Percentiles rank a stretch among this genome's conserved stretches.
These are phyloP conservation scores for Tinamus major DNA, from an alignment of 2,797 vertebrate species.

Conservation along the genomic window DNA sequence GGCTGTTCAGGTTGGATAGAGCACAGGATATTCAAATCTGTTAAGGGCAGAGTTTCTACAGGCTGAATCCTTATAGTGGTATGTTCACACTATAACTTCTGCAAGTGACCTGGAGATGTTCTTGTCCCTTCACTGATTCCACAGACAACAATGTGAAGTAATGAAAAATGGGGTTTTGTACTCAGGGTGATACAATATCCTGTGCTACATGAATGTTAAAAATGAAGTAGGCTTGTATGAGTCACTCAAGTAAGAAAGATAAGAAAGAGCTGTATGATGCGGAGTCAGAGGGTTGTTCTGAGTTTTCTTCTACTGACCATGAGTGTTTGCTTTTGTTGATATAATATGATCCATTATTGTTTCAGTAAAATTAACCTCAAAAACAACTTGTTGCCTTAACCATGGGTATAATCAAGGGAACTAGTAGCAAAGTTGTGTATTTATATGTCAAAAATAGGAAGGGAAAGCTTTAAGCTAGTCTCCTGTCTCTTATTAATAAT, in stretches of 20 bases:
- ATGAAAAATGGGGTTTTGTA: background rate
- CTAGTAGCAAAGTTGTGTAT: background rate
- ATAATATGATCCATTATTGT: background rate
- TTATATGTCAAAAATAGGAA: background rate
- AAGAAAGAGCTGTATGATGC: background rate
- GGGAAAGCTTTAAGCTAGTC: background rate
- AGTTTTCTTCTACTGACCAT: background rate
- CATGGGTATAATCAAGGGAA: background rate
- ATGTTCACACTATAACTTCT: background rate
- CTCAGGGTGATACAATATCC: background rate
- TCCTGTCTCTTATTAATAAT: background rate
- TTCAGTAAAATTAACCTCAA: background rate
- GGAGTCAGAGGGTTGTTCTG: background rate
- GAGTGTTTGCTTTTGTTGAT: background rate
- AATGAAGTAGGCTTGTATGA: background rate
- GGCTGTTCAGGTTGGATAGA: background rate
- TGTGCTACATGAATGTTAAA: background rate
- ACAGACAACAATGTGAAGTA: background rate
- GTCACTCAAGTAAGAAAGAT: background rate
- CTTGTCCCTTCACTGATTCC: background rate
- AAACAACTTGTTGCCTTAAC: background rate
- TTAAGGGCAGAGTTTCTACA: background rate
- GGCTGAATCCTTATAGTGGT: background rate
- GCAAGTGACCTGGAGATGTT: background rate
- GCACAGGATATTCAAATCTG: background rate